Evolutionary conservation across 2,888 invertebrate genomes (phyloP), one percentile per base, ranked within the genome.

Genomic region (Iphiclides podalirius): DNA sequence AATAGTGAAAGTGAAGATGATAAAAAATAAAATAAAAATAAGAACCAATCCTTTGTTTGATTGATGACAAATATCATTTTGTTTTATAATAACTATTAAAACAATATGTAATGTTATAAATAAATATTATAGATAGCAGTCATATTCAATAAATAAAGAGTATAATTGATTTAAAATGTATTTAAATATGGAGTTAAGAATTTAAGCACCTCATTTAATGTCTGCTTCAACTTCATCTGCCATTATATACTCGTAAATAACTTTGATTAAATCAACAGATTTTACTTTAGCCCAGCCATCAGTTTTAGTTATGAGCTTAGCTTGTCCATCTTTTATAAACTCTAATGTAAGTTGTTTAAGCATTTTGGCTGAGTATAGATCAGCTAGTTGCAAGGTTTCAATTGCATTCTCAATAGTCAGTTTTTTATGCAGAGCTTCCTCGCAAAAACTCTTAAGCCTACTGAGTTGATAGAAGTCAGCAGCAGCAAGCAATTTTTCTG

Each of bases 321-420:
- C 83, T 61, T 86, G 82, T 1, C 87, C 88, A 62, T 87, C 87
- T 58, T 84, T 85, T 7, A 88, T 84, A 39, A 85, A 88, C 52
- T 87, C 87, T 11, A 87, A 61, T 0, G 84, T 82, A 9, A 76
- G 62, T 47, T 76, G 72, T 50, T 78, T 83, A 7, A 88, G 63
- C 2, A 68, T 64, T 50, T 71, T 73, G 1, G 88, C 87, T 0
- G 83, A 84, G 58, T 88, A 82, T 23, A 87, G 63, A 52, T 87
- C 86, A 1, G 88, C 87, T 42, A 87, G 57, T 54, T 85, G 79
- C 8, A 88, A 58, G 2, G 83, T 86, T 47, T 84, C 82, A 55
- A 88, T 79, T 1, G 81, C 85, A 79, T 85, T 88, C 33, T 86
- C 84, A 11, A 87, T 80, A 4, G 86, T 85, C 11, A 88, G 46